Percentiles rank a stretch among this genome's conserved stretches.
phyloP scores from a whole-genome alignment of 2,113 vertebrate species.

The Neolamprologus longior region DNA sequence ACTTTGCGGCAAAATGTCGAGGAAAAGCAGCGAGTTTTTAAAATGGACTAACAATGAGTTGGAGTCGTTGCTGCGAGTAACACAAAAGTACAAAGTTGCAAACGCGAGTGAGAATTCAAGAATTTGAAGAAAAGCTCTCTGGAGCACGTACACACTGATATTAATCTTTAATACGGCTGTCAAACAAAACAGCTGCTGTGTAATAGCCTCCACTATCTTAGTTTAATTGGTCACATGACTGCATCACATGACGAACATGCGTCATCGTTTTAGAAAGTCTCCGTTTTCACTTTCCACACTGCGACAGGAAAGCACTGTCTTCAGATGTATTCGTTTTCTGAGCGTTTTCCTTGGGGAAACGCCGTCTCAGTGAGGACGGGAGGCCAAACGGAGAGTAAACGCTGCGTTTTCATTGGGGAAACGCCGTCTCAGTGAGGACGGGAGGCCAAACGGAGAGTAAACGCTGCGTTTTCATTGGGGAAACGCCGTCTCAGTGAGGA shows the following conservation, averaged over 20 bases:
- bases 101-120: neutral
- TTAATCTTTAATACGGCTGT: neutral
- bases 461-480: fast-evolving
- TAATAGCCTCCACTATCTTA: neutral
- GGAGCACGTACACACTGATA: neutral
- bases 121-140: neutral
- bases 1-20: fast-evolving
- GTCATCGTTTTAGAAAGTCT: neutral
- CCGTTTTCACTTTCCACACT: neutral
- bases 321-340: neutral
- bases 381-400: too few species aligned
- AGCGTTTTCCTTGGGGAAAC: neutral
- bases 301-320: neutral
- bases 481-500: too few species aligned
- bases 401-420: fast-evolving
- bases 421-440: too few species aligned
- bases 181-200: neutral
- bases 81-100: neutral
- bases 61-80: neutral
- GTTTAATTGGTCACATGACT: neutral
- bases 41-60: neutral
- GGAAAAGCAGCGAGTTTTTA: neutral
- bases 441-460: too few species aligned
- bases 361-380: too few species aligned
- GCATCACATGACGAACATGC: neutral